Evolutionary conservation across 1,140 invertebrate species (phyloP), one percentile per base, ranked within the genome.

Genomic region (Eriocheir sinensis): DNA sequence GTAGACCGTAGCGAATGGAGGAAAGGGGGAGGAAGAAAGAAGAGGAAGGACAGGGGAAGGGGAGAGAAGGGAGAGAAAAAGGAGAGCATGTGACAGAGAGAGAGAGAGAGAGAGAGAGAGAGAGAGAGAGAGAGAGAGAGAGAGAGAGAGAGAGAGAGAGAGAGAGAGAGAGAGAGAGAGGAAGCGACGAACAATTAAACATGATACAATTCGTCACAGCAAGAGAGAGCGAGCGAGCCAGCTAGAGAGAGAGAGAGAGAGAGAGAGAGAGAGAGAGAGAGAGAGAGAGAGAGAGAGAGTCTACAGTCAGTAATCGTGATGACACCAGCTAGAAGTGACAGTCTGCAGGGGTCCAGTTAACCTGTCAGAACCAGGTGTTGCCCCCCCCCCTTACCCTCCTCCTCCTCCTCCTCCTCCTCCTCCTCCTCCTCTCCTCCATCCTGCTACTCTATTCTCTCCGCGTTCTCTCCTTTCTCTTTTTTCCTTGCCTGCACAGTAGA

Each of bases 261-360:
- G 60, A 72, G 60, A 72, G 60, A 72, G 60, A 72, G 60, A 72
- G 60, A 72, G 60, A 72, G 60, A 72, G 60, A 72, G 60, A 72
- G 60, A 72, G 60, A 72, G 60, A 72, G 21, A 72, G 27, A 72
- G 60, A 72, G 53, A 60, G 53, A 60, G 53, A 15, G 53, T 9
- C 6, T 60, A 60, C 60, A 72, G 60, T 72, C 60, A n/a, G 60
- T 21, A n/a, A 72, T 72, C 27, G 60, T 72, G 60, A 72, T 72
- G 60, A 72, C 60, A 72, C 27, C 53, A n/a, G 60, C 60, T 4
- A 72, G 60, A 72, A 2, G 27, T 72, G 60, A 72, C 60, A 72
- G 9, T 72, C 60, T 72, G 21, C n/a, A n/a, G 9, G 60, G 60
- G 60, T 72, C 60, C 60, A 72, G 60, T 72, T 72, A 72, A 72